These are phyloP conservation scores for Zygaena filipendulae DNA, from an alignment of 2,888 invertebrate genomes.

Conservation along the genomic window DNA sequence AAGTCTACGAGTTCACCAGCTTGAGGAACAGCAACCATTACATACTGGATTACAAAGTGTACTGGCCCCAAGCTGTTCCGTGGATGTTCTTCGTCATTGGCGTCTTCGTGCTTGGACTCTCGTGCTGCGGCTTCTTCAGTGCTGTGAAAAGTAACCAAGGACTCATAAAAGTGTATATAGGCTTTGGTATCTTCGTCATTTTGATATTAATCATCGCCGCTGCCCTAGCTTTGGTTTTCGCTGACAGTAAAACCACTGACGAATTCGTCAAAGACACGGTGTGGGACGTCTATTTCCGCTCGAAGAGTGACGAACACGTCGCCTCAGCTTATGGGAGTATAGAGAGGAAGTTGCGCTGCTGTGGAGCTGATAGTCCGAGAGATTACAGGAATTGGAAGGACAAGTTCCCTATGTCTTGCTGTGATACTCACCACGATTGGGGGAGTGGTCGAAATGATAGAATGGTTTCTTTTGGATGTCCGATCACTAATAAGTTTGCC, in stretches of 20 bases:
- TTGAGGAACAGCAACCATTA: slow-evolving; percentile 49
- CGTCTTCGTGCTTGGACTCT: slow-evolving; percentile 34
- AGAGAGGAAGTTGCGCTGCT: slow-evolving; percentile 50
- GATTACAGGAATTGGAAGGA: slow-evolving; percentile 49
- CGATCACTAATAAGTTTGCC: slow-evolving; percentile 48
- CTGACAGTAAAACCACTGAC: slow-evolving; percentile 38
- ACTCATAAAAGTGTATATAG: slow-evolving; percentile 31
- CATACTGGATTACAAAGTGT: slow-evolving; percentile 47
- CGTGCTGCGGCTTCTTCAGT: slow-evolving; percentile 42
- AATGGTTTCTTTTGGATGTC: too few species aligned
- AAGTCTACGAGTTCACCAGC: slow-evolving; percentile 36
- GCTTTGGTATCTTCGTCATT: slow-evolving; percentile 29
- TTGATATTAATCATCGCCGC: slow-evolving; percentile 30
- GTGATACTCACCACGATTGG: slow-evolving; percentile 47
- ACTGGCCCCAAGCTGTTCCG: slow-evolving; percentile 56
- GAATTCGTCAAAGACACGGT: slow-evolving; percentile 48
- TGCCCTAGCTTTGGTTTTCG: slow-evolving; percentile 39
- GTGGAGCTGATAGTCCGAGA: slow-evolving; percentile 46
- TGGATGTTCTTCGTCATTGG: slow-evolving; percentile 50
- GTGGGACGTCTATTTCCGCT: slow-evolving; percentile 47
- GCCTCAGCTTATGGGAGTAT: slow-evolving; percentile 34
- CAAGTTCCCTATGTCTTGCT: slow-evolving; percentile 51
- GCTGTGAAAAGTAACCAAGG: slow-evolving; percentile 34
- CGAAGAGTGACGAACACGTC: slow-evolving; percentile 31
- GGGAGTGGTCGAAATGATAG: slow-evolving; percentile 39